Evolutionary conservation across 2,113 vertebrate genomes (phyloP), one percentile per base, ranked within the genome.

Genomic region (Aldabrachelys gigantea): DNA sequence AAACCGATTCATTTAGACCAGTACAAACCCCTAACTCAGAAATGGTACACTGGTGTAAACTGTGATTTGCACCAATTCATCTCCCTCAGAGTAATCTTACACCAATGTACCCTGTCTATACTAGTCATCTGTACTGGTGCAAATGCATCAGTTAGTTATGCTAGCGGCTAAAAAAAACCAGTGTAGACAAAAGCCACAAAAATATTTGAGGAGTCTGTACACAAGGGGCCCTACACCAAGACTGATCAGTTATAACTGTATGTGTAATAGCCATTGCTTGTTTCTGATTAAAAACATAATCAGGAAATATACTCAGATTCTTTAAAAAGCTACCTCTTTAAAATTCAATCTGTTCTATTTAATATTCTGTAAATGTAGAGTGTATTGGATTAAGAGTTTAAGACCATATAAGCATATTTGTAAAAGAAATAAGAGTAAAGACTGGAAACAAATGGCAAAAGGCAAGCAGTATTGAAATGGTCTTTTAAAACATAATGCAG

Each of bases 401-500:
- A 84, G 89, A 92, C 88, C 80, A 19, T 88, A 91, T 91, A 96
- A 88, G 89, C 91, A 91, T 87, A 94, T 94, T 93, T 1, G 3
- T 53, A 82, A 89, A 72, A 95, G 94, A 56, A 49, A 75, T 16
- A 57, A 72, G 25, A 56, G 59, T 47, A 31, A 97, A 3, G 90
- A 85, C 90, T 91, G 92, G 88, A 93, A 79, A 24, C 1, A 1
- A 95, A 92, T 0, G 80, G 80, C 94, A 96, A 69, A 76, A 94
- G 94, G 76, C 75, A 81, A 86, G 82, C 75, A 81, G 92, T 4
- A 27, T 80, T 97, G 97, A 97, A 97, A 97, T 95, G 93, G 95
- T 94, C 76, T 95, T 94, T 93, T 82, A 92, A 97, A 96, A 97
- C 91, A 94, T n/a, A 97, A 96, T 11, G 10, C 80, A 91, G 95